phyloP scores from a whole-genome alignment of 64 coral and sea anemone genomes.

The Porites lutea region DNA sequence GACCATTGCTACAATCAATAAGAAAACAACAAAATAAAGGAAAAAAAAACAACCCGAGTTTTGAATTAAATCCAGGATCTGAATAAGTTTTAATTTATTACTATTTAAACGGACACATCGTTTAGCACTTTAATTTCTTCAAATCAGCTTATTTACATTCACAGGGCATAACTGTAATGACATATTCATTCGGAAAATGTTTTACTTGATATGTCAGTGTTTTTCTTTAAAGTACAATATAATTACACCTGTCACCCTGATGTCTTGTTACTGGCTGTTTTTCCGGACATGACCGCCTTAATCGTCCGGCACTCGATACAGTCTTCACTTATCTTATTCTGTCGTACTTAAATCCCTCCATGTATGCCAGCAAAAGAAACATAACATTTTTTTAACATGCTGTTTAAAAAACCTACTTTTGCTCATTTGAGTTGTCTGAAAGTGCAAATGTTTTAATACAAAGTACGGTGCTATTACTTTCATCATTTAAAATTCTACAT shows the following conservation, averaged over 20 bases:
- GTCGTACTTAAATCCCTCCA: too few relatives aligned
- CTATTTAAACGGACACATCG: not conserved
- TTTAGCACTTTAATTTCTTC: constrained; percentile 13
- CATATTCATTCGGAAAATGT: not conserved
- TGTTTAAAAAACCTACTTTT: too few relatives aligned
- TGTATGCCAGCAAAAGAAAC: too few relatives aligned
- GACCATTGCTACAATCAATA: too few relatives aligned
- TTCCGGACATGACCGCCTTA: not conserved
- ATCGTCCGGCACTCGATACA: too few relatives aligned
- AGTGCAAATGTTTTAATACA: too few relatives aligned
- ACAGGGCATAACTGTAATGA: not conserved
- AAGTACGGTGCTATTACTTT: too few relatives aligned
- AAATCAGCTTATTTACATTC: not conserved
- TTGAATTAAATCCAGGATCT: not conserved
- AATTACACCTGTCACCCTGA: not conserved
- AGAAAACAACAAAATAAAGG: too few relatives aligned
- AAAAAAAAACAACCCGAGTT: not conserved
- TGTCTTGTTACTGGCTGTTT: not conserved
- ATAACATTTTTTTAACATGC: too few relatives aligned
- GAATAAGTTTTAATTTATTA: not conserved
- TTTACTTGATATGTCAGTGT: not conserved
- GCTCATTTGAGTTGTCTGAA: too few relatives aligned
- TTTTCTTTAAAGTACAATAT: not conserved
- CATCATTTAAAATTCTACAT: too few relatives aligned
- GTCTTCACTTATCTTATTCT: too few relatives aligned